Base-by-base conservation (phyloP, 2,888 invertebrate genomes). In the Lasioglossum leucozonium region DNA sequence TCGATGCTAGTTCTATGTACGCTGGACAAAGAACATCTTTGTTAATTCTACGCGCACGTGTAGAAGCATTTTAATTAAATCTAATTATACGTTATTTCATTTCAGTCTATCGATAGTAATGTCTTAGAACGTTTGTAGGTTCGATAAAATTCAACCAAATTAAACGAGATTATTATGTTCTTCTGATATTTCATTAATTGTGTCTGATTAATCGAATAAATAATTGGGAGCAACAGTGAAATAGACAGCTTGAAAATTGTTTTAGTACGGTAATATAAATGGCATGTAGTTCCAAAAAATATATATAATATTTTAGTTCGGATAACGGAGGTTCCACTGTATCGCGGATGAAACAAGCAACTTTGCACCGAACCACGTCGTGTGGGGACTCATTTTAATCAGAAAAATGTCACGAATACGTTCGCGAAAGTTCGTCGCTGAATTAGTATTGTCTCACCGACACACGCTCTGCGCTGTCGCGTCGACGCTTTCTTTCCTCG, bases 41-140 rank as follows among this genome's bases (percentile, higher is more conserved):
- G 42, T 42, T n/a, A 42, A 42, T 71, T 71, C n/a, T 71, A 71
- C n/a, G 16, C n/a, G 69, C n/a, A 26, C 40, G 67, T 69, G 37
- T 40, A 22, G 34, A 18, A 47, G n/a, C 22, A 37, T 13, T 13
- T n/a, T 40, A 40, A 55, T 55, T 77, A 18, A 10, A 10, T 34
- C 37, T 37, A 77, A 76, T 47, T 34, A n/a, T 4, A 30, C 11
- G 22, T 37, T 37, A 22, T 55, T 73, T 34, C 37, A 16, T n/a
- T 67, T 51, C 65, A 30, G 47, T 44, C 76, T 4, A 47, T 67
- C 58, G 37, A 26, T 4, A 40, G n/a, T 13, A 13, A 42, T 42
- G n/a, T 40, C 22, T 4, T 18, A 16, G 22, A 40, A 42, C n/a
- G 11, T 42, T 44, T 30, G 30, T 18, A n/a, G 18, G 26, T 65